phyloP scores from a whole-genome alignment of 2,797 vertebrate genomes.

The Trematomus bernacchii region DNA sequence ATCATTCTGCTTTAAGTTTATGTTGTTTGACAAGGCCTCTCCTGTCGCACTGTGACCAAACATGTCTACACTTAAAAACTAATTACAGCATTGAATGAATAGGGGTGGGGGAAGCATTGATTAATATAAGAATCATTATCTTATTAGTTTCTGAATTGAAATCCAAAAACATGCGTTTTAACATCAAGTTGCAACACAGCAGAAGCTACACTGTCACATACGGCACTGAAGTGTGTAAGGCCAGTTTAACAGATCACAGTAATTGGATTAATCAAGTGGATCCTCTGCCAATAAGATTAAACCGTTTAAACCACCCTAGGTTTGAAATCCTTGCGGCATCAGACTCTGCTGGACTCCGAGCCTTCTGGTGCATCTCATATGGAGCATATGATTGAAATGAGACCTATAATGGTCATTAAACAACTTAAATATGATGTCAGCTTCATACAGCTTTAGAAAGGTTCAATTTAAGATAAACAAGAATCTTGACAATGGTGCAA shows the following conservation, averaged over 20 bases:
- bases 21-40: not conserved
- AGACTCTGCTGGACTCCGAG: conserved; percentile 7
- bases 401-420: not conserved
- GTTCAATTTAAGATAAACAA: not conserved
- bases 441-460: not conserved
- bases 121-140: no score
- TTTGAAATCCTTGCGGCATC: conserved; percentile 34
- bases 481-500: not conserved
- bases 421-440: not conserved
- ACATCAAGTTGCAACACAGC: conserved; percentile 1
- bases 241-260: conserved; percentile 52
- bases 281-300: conserved; percentile 78
- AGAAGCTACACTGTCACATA: conserved; percentile 1
- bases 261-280: conserved; percentile 83
- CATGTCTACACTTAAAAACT: not conserved
- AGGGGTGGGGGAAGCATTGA: no score
- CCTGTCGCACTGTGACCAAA: not conserved
- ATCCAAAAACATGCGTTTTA: not conserved
- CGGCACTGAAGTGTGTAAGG: conserved; percentile 13
- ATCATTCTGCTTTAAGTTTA: not conserved
- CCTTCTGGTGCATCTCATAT: conserved; percentile 23
- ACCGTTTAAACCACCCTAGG: conserved; percentile 55
- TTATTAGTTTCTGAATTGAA: no score
- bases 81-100: not conserved
- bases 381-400: conserved; percentile 10